Evolutionary conservation across 2,113 vertebrate species (phyloP).

Genomic region (Ophiodon elongatus): DNA sequence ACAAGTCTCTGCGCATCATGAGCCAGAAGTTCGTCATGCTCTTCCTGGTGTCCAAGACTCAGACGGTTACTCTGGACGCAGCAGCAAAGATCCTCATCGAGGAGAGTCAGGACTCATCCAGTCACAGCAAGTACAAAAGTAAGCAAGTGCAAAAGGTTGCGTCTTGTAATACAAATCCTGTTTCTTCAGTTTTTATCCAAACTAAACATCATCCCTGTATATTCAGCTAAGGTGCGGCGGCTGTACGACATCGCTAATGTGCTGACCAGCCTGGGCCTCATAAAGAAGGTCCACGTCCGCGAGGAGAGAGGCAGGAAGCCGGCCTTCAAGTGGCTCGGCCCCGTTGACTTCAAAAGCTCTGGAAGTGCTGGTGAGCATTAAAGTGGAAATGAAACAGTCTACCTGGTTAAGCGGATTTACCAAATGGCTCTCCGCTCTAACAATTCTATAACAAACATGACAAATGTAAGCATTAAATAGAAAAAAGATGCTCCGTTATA

Average conservation of each 20-base stretch:
- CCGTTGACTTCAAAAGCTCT: constrained; percentile 82
- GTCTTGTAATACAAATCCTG: not conserved
- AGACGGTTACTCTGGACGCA: constrained; percentile 90
- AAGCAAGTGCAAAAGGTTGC: constrained; percentile 60
- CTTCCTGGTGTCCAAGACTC: constrained; percentile 94
- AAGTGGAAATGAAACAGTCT: not conserved
- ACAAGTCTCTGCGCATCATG: constrained; percentile 96
- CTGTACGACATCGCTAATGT: constrained; percentile 96
- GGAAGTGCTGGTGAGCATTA: constrained; percentile 74
- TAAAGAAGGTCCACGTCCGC: constrained; percentile 91
- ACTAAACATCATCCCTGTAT: not conserved
- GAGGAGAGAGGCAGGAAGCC: constrained; percentile 92
- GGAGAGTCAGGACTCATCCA: constrained; percentile 89
- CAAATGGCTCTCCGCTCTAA: not conserved
- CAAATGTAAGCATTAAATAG: not conserved
- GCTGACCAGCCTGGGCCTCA: constrained; percentile 91
- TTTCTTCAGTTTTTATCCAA: constrained; percentile 10
- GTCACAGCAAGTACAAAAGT: constrained; percentile 98
- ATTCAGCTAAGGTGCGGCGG: constrained; percentile 92
- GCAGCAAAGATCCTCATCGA: constrained; percentile 95
- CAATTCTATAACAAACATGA: not conserved
- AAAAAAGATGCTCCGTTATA: not conserved
- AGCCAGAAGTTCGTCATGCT: constrained; percentile 98
- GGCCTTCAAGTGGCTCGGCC: constrained; percentile 95
- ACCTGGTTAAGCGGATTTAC: not conserved